phyloP scores from a whole-genome alignment of 2,888 invertebrate genomes.

The Leistus spinibarbis region DNA sequence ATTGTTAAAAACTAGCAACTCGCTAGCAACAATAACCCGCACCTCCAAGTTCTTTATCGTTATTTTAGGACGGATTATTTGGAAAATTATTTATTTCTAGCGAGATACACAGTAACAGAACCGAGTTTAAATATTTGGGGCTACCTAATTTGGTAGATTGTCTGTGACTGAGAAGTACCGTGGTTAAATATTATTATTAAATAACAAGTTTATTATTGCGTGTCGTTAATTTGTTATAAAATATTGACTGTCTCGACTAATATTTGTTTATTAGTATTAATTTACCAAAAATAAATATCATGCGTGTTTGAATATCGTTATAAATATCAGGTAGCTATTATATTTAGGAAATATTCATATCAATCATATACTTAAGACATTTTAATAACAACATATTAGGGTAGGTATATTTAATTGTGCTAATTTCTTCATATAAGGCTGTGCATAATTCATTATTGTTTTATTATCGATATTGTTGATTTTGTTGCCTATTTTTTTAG shows the following conservation, averaged over 20 bases:
- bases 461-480: too few relatives aligned
- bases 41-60: constrained; percentile 49
- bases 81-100: neutral
- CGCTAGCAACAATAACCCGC: constrained; percentile 63
- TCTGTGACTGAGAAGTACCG: too few relatives aligned
- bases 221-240: neutral
- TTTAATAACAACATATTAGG: neutral
- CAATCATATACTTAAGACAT: neutral
- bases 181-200: too few relatives aligned
- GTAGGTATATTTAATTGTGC: neutral
- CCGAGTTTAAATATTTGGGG: too few relatives aligned
- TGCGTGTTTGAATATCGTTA: neutral
- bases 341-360: neutral
- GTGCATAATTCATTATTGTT: neutral
- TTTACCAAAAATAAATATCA: neutral
- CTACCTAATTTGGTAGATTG: too few relatives aligned
- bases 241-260: neutral
- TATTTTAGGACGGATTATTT: neutral
- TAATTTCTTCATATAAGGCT: neutral
- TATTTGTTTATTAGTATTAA: neutral
- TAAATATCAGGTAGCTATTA: neutral
- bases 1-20: neutral
- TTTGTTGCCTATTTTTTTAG: too few relatives aligned
- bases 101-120: too few relatives aligned
- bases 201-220: neutral